Conservation (phyloP, 2,888 invertebrate genomes). For the Dicycla oo region DNA sequence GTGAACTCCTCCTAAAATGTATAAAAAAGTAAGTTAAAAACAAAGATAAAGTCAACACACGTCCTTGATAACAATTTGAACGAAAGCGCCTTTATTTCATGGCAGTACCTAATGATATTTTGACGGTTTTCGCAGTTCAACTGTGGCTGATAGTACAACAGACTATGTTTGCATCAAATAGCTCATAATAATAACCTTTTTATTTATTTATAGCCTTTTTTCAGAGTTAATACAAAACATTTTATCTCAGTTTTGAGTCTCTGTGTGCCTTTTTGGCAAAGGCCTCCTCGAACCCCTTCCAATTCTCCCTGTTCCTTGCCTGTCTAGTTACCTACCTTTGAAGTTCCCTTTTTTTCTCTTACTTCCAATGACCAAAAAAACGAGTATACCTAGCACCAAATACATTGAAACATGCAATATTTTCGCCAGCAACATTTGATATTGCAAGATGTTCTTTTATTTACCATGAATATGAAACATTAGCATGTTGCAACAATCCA, state of each 20-base stretch:
- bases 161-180: too few relatives aligned
- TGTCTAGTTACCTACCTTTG: too few relatives aligned
- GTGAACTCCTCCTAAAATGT: slow-evolving; percentile 64
- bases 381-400: not conserved
- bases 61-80: not conserved
- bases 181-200: too few relatives aligned
- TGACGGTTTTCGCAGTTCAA: not conserved
- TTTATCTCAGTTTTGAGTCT: too few relatives aligned
- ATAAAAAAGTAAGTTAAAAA: not conserved
- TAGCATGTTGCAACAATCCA: not conserved
- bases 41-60: not conserved
- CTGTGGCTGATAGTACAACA: not conserved
- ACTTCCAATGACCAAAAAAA: not conserved
- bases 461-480: not conserved
- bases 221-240: too few relatives aligned
- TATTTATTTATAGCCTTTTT: too few relatives aligned
- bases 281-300: too few relatives aligned
- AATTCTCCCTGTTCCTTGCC: too few relatives aligned
- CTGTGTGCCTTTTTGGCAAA: too few relatives aligned
- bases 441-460: not conserved
- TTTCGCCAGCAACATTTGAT: not conserved
- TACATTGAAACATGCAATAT: not conserved
- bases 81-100: not conserved
- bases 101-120: not conserved
- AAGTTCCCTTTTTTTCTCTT: not conserved